Percentiles rank a stretch among this genome's conserved stretches.
These are phyloP conservation scores for Suricata suricatta DNA, from an alignment of 2,113 vertebrate species.

Conservation along the genomic window DNA sequence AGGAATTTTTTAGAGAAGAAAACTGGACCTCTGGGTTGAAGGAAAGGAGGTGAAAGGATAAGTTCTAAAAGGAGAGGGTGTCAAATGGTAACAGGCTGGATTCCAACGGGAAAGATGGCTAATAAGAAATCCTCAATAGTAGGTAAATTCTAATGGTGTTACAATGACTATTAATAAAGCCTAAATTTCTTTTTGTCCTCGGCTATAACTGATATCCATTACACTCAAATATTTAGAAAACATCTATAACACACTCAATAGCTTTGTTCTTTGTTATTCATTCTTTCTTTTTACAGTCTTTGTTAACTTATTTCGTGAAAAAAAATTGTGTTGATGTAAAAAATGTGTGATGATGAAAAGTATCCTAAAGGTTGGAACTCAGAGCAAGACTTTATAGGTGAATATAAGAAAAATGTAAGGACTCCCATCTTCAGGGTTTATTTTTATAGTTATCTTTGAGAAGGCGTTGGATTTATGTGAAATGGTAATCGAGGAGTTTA, in stretches of 20 bases:
- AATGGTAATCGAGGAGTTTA: not conserved
- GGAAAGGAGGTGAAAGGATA: not conserved
- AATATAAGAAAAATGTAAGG: not conserved
- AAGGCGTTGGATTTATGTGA: not conserved
- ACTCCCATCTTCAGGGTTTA: not conserved
- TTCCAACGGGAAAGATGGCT: not conserved
- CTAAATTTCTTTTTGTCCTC: not conserved
- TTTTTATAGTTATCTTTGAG: not conserved
- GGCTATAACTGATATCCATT: not conserved
- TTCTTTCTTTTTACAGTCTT: not conserved
- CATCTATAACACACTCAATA: not conserved
- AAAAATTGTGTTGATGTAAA: not conserved
- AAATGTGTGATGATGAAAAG: not conserved
- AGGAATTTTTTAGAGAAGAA: not conserved
- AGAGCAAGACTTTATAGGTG: not conserved
- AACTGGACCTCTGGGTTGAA: not conserved
- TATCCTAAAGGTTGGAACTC: not conserved
- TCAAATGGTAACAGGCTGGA: not conserved
- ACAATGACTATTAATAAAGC: not conserved
- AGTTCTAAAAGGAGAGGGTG: not conserved
- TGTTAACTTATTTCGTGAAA: not conserved
- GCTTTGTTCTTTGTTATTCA: not conserved
- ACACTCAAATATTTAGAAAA: not conserved
- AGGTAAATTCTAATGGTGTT: not conserved
- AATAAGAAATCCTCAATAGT: not conserved